phyloP scores from a whole-genome alignment of 2,797 vertebrate genomes.

The Periophthalmus magnuspinnatus region DNA sequence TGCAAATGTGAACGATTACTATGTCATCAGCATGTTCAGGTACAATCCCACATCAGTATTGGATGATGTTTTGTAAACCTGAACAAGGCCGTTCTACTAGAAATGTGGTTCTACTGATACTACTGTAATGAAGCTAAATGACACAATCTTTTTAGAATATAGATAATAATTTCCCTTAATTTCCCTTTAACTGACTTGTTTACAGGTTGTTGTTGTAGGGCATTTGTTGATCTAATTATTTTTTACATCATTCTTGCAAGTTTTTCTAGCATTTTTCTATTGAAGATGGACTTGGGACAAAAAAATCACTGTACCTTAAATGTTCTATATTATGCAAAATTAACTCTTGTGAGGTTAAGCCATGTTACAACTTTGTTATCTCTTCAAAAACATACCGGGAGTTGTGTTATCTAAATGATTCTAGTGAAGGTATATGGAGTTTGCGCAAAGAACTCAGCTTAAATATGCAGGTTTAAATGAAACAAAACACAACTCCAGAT shows the following conservation, averaged over 20 bases:
- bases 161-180: not conserved
- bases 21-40: conserved; percentile 8
- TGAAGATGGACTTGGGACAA: too few relatives aligned
- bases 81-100: not conserved
- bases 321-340: too few relatives aligned
- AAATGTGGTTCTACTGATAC: not conserved
- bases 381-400: too few relatives aligned
- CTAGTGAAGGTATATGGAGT: too few relatives aligned
- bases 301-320: too few relatives aligned
- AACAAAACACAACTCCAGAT: too few relatives aligned
- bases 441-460: too few relatives aligned
- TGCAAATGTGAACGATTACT: conserved; percentile 4
- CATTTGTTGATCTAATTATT: not conserved
- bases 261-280: too few relatives aligned
- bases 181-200: not conserved
- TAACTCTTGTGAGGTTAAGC: too few relatives aligned
- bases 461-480: too few relatives aligned
- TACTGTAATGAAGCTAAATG: not conserved
- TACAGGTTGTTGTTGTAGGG: not conserved
- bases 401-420: too few relatives aligned
- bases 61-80: conserved; percentile 1
- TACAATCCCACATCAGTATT: not conserved
- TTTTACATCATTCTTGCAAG: not conserved
- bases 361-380: too few relatives aligned
- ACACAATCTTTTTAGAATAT: not conserved